Conservation (phyloP, 2,888 invertebrate genomes). For the Lissonota sp. region DNA sequence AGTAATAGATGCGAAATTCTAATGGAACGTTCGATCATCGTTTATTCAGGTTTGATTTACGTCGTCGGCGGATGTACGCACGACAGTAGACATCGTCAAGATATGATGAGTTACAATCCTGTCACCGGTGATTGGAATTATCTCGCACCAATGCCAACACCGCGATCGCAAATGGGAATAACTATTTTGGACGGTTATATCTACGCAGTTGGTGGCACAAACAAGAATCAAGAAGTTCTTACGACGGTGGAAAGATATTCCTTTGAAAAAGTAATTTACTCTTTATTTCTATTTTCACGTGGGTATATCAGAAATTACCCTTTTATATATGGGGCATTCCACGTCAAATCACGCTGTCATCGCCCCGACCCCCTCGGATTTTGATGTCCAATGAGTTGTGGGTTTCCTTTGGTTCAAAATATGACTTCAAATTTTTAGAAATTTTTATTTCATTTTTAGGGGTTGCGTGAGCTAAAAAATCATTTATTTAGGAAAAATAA, state of each 20-base stretch:
- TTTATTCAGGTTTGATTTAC: constrained; percentile 90
- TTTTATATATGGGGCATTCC: no score
- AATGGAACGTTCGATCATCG: neutral
- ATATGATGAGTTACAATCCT: constrained; percentile 92
- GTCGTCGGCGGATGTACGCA: constrained; percentile 96
- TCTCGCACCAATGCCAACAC: constrained; percentile 91
- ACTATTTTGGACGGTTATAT: constrained; percentile 93
- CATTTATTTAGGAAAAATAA: no score
- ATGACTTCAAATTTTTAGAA: no score
- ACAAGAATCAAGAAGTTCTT: constrained; percentile 91
- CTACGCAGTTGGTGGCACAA: constrained; percentile 96
- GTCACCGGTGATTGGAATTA: constrained; percentile 92
- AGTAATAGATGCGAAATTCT: neutral
- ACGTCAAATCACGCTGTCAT: no score
- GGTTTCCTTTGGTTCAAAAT: no score
- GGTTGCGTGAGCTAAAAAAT: no score
- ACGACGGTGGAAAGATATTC: constrained; percentile 93
- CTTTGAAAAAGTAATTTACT: constrained; percentile 88
- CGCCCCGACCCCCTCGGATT: no score
- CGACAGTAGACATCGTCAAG: constrained; percentile 91
- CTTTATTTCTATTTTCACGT: no score
- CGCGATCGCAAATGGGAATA: constrained; percentile 95
- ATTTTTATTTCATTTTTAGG: no score
- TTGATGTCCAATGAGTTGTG: no score
- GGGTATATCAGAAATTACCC: no score